These are phyloP conservation scores for Rhinella marina DNA, from an alignment of 2,797 vertebrate species.

Conservation along the genomic window DNA sequence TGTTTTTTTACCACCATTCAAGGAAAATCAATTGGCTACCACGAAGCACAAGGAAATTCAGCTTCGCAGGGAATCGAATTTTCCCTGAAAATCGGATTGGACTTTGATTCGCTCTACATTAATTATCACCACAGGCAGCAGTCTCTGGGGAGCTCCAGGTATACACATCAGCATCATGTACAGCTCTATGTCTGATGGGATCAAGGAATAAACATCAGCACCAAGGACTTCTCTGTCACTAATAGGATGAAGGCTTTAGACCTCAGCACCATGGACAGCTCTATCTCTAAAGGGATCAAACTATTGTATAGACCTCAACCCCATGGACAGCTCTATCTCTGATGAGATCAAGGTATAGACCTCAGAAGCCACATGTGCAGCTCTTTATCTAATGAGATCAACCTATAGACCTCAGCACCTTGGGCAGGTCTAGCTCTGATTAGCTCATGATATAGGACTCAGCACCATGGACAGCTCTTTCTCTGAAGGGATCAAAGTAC, in stretches of 20 bases:
- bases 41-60: no score
- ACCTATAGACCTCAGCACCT: not conserved
- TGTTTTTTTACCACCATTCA: no score
- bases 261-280: not conserved
- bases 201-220: slow-evolving; percentile 22
- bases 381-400: not conserved
- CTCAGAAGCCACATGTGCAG: slow-evolving; percentile 54
- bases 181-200: not conserved
- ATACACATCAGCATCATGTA: not conserved
- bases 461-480: slow-evolving; percentile 48
- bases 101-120: no score
- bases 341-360: not conserved
- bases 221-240: slow-evolving; percentile 23
- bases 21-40: no score
- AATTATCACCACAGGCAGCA: not conserved
- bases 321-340: not conserved
- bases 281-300: not conserved
- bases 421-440: not conserved
- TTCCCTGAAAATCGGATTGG: no score
- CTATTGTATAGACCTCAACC: not conserved
- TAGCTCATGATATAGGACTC: not conserved
- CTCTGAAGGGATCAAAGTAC: not conserved
- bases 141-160: not conserved
- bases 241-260: not conserved
- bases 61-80: no score